Evolutionary conservation across 2,113 vertebrate species (phyloP), one percentile per base, ranked within the genome.

Genomic region (Malurus melanocephalus): DNA sequence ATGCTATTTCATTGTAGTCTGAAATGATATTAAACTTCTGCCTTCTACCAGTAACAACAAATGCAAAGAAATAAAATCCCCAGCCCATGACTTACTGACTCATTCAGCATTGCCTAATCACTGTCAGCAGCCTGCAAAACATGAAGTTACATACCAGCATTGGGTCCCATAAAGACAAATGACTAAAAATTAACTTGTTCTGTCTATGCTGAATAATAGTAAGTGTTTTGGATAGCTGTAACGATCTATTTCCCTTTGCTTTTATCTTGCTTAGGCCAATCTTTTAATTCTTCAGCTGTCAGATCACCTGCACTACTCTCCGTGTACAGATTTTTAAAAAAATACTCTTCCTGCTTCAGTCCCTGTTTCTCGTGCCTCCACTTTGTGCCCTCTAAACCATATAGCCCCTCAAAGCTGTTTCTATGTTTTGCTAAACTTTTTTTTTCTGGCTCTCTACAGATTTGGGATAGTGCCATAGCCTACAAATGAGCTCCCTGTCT

Each of bases 401-500:
- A 45, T 5, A 56, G 28, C 15, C 16, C 43, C 64, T 89, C 42
- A 49, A 88, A 86, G 61, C 19, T 64, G 60, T 5, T 91, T 80
- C 72, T 43, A 45, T 32, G 26, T 80, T 87, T 71, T 45, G 46
- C 30, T 80, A 40, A 68, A 71, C n/a, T 49, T 81, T 80, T 88
- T 88, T 88, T 27, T 67, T 51, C n/a, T 72, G 56, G 5, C 80
- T 91, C 82, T 89, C 48, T 56, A 26, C 23, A 82, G 40, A 64
- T n/a, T 42, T 82, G 79, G 79, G 65, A 89, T 64, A 72, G 28
- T 0, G 16, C 68, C 76, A 89, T 3, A 85, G 91, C 68, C 82
- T 92, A 73, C 76, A 89, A 80, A 94, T 53, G 64, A 93, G 89
- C 85, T 92, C 76, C 35, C 32, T 83, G 61, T 61, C 87, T 91